Evolutionary conservation across 2,888 invertebrate genomes (phyloP).

Genomic region (Drosophila aldrichi): DNA sequence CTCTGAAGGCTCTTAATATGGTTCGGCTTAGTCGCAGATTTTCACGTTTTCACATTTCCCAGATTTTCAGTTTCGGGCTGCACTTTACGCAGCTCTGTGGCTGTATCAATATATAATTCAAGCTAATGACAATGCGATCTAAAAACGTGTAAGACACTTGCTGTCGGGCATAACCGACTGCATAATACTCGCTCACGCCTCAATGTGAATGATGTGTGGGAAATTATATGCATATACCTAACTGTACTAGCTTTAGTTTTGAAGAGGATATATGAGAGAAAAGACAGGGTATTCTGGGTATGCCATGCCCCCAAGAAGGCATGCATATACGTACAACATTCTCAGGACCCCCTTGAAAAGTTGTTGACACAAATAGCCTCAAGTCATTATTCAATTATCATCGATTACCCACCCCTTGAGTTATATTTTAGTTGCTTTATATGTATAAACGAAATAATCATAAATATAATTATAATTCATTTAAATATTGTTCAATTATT

Average conservation of each 20-base stretch:
- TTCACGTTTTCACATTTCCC: slow-evolving; percentile 38
- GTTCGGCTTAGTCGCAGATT: slow-evolving; percentile 42
- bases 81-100: slow-evolving; percentile 9
- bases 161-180: background rate
- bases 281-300: too few relatives aligned
- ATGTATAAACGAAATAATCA: background rate
- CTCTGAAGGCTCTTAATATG: slow-evolving; percentile 36
- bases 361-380: background rate
- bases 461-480: background rate
- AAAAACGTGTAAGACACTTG: background rate
- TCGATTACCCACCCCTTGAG: too few relatives aligned
- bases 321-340: too few relatives aligned
- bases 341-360: background rate
- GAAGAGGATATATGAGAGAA: too few relatives aligned
- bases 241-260: too few relatives aligned
- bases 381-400: background rate
- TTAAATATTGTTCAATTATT: background rate
- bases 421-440: background rate
- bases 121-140: slow-evolving; percentile 15
- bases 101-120: background rate
- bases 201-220: too few relatives aligned
- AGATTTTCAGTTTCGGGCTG: slow-evolving; percentile 15
- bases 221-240: too few relatives aligned
- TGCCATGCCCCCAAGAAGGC: too few relatives aligned
- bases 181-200: background rate